A percentile compares a stretch with the other conserved stretches of the same genome.
phyloP scores from a whole-genome alignment of 2,113 vertebrate species.

The Carollia perspicillata region DNA sequence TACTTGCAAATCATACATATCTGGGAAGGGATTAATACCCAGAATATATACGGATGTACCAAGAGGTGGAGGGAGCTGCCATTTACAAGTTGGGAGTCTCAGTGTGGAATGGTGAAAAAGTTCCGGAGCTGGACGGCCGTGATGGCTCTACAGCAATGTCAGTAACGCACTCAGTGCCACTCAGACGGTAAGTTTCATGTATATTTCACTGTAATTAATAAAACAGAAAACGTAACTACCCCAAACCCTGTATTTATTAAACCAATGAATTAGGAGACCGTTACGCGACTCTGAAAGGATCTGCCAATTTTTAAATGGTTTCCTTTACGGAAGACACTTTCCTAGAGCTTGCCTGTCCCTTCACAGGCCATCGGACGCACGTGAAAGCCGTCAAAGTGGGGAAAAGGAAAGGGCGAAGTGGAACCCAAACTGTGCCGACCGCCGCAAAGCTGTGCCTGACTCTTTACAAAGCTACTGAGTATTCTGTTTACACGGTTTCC shows the following conservation, averaged over 20 bases:
- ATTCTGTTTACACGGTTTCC: not conserved
- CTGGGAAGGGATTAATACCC: not conserved
- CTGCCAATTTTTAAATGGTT: constrained; percentile 52
- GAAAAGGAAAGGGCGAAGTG: not conserved
- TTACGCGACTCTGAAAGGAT: constrained; percentile 41
- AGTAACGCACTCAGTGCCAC: not conserved
- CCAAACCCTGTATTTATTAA: constrained; percentile 25
- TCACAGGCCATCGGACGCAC: constrained; percentile 24
- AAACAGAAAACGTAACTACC: not conserved
- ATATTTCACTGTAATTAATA: not conserved
- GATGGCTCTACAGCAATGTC: not conserved
- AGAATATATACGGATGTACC: not conserved
- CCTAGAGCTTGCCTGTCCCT: not conserved
- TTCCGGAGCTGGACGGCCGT: not conserved
- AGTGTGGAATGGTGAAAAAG: not conserved
- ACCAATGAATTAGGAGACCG: constrained; percentile 38
- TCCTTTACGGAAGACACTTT: constrained; percentile 32
- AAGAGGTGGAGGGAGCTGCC: not conserved
- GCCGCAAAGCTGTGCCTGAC: not conserved
- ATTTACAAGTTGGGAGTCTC: not conserved
- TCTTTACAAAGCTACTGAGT: not conserved
- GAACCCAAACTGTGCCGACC: not conserved
- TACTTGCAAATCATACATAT: not conserved
- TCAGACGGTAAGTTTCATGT: not conserved
- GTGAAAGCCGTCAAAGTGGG: not conserved